A percentile compares a stretch with the other conserved stretches of the same genome.
Conservation (phyloP, 1,140 invertebrate genomes). For the Ceratitis capitata region DNA sequence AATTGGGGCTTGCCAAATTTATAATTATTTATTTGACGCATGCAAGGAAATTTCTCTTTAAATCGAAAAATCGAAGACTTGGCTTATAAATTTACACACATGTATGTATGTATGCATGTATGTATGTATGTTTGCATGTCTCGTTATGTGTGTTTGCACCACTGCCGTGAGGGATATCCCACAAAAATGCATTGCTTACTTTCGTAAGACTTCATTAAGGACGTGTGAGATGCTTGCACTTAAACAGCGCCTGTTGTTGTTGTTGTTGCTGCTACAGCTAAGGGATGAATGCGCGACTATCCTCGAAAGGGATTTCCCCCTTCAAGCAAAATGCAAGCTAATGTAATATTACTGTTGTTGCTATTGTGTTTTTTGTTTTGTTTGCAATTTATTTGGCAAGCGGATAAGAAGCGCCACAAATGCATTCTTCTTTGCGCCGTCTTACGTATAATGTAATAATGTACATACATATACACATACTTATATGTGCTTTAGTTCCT, state of each 20-base stretch:
- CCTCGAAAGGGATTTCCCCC: neutral
- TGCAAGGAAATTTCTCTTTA: neutral
- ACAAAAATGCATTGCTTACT: constrained; percentile 15
- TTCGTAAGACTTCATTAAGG: constrained; percentile 4
- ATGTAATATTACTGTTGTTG: neutral
- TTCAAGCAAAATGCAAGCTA: neutral
- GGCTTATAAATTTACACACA: too few species aligned
- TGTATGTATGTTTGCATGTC: too few species aligned
- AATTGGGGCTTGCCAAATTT: constrained; percentile 25
- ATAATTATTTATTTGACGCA: constrained; percentile 35
- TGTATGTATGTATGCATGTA: too few species aligned
- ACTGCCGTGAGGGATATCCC: neutral
- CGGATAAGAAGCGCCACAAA: constrained; percentile 11
- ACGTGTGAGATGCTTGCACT: neutral
- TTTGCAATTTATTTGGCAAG: neutral
- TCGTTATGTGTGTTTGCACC: neutral
- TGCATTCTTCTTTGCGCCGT: neutral
- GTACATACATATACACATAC: neutral
- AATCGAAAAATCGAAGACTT: neutral
- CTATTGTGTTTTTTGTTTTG: neutral
- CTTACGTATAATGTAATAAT: neutral
- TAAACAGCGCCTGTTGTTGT: neutral
- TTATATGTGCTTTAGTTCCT: neutral
- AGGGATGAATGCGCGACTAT: constrained; percentile 7
- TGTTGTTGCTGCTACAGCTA: neutral